Evolutionary conservation across 2,888 invertebrate species (phyloP).

Genomic region (Ecdyonurus torrentis): DNA sequence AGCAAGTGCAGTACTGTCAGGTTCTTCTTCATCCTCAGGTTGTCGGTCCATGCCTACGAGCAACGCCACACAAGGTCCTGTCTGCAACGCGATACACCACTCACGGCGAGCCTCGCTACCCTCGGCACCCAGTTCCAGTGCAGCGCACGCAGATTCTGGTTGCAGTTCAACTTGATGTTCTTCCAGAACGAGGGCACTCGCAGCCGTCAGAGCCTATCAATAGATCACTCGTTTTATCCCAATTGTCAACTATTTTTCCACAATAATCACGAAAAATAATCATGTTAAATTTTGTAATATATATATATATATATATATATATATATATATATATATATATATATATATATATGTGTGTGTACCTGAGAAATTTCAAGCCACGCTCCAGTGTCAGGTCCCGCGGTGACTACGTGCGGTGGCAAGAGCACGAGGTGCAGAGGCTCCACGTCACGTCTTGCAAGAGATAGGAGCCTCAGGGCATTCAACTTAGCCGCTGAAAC

Average conservation of each 20-base stretch:
- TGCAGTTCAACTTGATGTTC: neutral
- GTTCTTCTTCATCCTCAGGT: neutral
- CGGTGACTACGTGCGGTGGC: neutral
- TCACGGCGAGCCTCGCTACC: conserved; percentile 1
- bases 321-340: too few relatives aligned
- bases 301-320: too few relatives aligned
- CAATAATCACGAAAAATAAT: too few relatives aligned
- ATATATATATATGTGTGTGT: too few relatives aligned
- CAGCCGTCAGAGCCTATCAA: neutral
- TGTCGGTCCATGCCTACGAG: neutral
- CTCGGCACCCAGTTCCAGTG: neutral
- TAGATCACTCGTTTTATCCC: too few relatives aligned
- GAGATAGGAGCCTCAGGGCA: neutral
- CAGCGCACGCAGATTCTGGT: neutral
- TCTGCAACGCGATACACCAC: neutral
- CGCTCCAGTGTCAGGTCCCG: neutral
- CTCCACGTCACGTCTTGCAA: neutral
- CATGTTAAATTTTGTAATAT: too few relatives aligned
- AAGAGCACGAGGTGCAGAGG: conserved; percentile 1
- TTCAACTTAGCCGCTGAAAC: neutral
- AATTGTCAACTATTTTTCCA: too few relatives aligned
- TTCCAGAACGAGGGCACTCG: neutral
- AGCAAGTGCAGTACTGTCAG: neutral
- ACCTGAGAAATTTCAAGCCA: neutral
- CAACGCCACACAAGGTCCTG: neutral